Percentiles rank a stretch among this genome's conserved stretches.
Evolutionary conservation across 2,113 vertebrate species (phyloP).

Genomic region (Alectura lathami): DNA sequence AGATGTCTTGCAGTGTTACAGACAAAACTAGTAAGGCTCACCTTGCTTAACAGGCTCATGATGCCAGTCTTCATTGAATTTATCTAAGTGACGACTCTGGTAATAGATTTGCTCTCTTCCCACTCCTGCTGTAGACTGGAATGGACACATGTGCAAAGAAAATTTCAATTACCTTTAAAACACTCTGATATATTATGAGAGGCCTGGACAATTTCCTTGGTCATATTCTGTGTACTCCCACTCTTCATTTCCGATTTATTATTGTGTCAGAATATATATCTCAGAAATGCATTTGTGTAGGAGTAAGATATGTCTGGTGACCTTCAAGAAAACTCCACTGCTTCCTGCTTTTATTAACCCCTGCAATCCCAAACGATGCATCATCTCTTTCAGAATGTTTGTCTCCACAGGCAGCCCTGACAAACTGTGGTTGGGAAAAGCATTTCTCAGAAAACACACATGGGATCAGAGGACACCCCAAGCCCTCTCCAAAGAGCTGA

Average conservation of each 20-base stretch:
- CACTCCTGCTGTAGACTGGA: conserved; percentile 77
- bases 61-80: conserved; percentile 82
- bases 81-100: conserved; percentile 86
- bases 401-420: not conserved
- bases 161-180: conserved; percentile 44
- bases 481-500: not conserved
- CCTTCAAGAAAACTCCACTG: not conserved
- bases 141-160: conserved; percentile 29
- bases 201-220: not conserved
- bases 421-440: not conserved
- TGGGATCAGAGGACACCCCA: not conserved
- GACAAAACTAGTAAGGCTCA: conserved; percentile 54
- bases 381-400: not conserved
- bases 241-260: conserved; percentile 7
- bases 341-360: not conserved
- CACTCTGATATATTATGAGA: not conserved
- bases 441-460: not conserved
- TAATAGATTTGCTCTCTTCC: conserved; percentile 92
- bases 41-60: conserved; percentile 82
- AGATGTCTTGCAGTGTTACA: not conserved
- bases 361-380: not conserved
- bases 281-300: conserved; percentile 4
- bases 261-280: not conserved
- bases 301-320: not conserved
- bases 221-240: not conserved